phyloP scores from a whole-genome alignment of 2,113 vertebrate species.

The Micronycteris hirsuta region DNA sequence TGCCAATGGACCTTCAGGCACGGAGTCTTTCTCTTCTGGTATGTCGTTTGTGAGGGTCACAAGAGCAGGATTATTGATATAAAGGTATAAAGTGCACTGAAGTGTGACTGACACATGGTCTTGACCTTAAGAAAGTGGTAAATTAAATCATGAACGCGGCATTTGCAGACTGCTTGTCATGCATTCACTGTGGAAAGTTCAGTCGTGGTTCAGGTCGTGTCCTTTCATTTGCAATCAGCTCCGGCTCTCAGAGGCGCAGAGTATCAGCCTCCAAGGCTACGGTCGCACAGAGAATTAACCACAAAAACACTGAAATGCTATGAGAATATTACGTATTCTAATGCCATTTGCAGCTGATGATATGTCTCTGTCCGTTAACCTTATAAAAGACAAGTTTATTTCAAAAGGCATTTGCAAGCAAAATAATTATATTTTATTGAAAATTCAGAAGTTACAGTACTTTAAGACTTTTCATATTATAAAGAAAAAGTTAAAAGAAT shows the following conservation, averaged over 20 bases:
- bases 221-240: neutral
- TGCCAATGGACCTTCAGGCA: neutral
- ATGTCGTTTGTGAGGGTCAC: neutral
- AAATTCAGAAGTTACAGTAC: slow-evolving; percentile 69
- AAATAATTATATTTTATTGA: slow-evolving; percentile 77
- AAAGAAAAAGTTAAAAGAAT: slow-evolving; percentile 64
- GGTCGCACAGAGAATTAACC: neutral
- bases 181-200: neutral
- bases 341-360: neutral
- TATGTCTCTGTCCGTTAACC: neutral
- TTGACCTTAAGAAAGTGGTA: neutral
- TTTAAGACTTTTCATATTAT: slow-evolving; percentile 27
- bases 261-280: neutral
- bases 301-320: neutral
- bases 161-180: neutral
- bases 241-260: neutral
- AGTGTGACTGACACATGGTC: neutral
- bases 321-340: neutral
- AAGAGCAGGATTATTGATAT: neutral
- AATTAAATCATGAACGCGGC: neutral
- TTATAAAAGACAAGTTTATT: slow-evolving; percentile 33
- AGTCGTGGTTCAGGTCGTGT: neutral
- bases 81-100: neutral
- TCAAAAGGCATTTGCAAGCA: slow-evolving; percentile 30
- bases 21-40: neutral